A percentile compares a stretch with the other conserved stretches of the same genome.
Conservation (phyloP, 2,797 vertebrate genomes). For the Clarias fuscus region DNA sequence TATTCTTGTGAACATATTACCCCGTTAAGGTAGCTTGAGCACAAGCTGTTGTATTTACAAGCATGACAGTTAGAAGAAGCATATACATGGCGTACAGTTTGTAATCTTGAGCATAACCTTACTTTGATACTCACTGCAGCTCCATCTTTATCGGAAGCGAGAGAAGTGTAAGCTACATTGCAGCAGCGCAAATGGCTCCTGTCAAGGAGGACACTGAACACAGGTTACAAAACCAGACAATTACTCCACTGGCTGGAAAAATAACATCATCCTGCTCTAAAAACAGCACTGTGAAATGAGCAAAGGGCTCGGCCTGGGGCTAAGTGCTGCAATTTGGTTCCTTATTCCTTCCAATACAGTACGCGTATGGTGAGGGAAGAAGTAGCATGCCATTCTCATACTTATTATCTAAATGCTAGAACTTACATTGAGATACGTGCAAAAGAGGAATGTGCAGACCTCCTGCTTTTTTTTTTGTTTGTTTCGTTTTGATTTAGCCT, state of each 20-base stretch:
- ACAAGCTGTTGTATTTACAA: background rate
- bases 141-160: background rate
- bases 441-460: background rate
- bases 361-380: background rate
- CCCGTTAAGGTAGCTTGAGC: no score
- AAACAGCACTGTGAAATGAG: background rate
- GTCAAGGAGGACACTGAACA: constrained; percentile 1
- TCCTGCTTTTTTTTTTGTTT: background rate
- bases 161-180: background rate
- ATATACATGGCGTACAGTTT: no score
- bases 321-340: background rate
- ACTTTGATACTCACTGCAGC: background rate
- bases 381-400: background rate
- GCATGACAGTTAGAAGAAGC: background rate
- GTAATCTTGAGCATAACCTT: background rate
- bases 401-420: background rate
- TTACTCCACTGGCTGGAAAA: constrained; percentile 5
- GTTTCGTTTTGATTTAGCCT: background rate
- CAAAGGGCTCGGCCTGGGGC: background rate
- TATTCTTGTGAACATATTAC: no score
- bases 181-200: background rate
- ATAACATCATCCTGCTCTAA: background rate
- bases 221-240: constrained; percentile 33
- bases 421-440: background rate
- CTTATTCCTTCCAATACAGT: background rate